phyloP scores from a whole-genome alignment of 92 coral and sea anemone species.

The Porites rus region DNA sequence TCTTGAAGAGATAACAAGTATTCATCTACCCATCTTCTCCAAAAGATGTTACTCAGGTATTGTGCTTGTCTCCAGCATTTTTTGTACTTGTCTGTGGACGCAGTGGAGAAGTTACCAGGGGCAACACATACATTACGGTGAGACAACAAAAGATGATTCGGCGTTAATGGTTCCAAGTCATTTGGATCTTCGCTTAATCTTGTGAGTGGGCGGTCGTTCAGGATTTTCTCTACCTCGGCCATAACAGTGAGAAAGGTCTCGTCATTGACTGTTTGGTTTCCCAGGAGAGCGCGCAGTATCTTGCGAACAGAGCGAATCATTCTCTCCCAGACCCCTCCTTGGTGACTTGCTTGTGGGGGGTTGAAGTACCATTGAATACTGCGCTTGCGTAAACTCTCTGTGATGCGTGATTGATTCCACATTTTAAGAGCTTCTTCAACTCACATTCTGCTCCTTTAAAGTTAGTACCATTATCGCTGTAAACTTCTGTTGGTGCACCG shows the following conservation, averaged over 20 bases:
- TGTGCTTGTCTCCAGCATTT: conserved; percentile 34
- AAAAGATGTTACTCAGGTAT: conserved; percentile 29
- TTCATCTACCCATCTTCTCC: conserved; percentile 32
- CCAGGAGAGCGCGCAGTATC: conserved; percentile 38
- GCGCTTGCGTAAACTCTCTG: no score
- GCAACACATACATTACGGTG: conserved; percentile 16
- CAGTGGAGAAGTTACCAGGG: neutral
- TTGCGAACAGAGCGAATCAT: conserved; percentile 26
- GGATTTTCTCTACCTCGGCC: conserved; percentile 46
- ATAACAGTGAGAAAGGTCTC: conserved; percentile 44
- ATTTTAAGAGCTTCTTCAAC: conserved; percentile 22
- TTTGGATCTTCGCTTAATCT: conserved; percentile 46
- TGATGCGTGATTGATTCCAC: conserved; percentile 41
- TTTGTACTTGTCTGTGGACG: neutral
- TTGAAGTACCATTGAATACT: no score
- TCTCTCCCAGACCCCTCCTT: no score
- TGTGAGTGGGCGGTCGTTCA: conserved; percentile 50
- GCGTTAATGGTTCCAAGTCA: conserved; percentile 54
- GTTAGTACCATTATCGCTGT: conserved; percentile 53
- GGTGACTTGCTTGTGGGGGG: no score
- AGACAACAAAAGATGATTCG: conserved; percentile 46
- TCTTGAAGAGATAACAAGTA: conserved; percentile 6
- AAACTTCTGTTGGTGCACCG: conserved; percentile 43
- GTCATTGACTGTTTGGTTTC: conserved; percentile 47
- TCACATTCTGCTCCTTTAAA: conserved; percentile 42